Conservation (phyloP, 35 echinoderm and acorn worm species). For the Ophiothrix spiculata region DNA sequence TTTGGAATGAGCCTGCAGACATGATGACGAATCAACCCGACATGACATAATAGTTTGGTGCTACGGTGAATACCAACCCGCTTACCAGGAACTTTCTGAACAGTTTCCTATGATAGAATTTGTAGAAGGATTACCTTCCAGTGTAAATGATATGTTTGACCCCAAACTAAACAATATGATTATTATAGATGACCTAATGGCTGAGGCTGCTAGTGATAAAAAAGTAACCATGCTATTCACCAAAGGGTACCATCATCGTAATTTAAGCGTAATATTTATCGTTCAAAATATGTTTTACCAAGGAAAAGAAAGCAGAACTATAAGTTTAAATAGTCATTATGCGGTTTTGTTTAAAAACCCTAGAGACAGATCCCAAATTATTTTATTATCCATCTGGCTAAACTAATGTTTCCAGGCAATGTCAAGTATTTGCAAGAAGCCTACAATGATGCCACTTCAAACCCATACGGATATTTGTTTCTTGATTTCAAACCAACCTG, state of each 20-base stretch:
- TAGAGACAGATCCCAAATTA: slow-evolving; percentile 32
- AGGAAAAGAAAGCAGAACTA: slow-evolving; percentile 57
- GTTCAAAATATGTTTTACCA: slow-evolving; percentile 66
- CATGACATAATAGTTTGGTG: slow-evolving; percentile 37
- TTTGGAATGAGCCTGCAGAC: too few species aligned
- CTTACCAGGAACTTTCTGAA: slow-evolving; percentile 12
- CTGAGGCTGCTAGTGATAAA: slow-evolving; percentile 1
- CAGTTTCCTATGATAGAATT: slow-evolving; percentile 21
- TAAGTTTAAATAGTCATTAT: slow-evolving; percentile 50
- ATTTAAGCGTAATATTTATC: slow-evolving; percentile 51
- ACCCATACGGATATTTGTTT: slow-evolving; percentile 45
- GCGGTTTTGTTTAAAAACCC: slow-evolving; percentile 50
- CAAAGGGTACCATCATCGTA: slow-evolving; percentile 52
- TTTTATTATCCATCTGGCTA: slow-evolving; percentile 33
- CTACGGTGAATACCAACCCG: slow-evolving; percentile 56
- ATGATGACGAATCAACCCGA: slow-evolving; percentile 2
- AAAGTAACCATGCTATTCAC: slow-evolving; percentile 1
- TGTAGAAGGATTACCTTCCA: slow-evolving; percentile 35
- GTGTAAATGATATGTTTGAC: slow-evolving; percentile 12
- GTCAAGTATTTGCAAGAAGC: slow-evolving; percentile 40
- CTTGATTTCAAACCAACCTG: slow-evolving; percentile 50
- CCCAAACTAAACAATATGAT: too few species aligned
- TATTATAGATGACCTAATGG: slow-evolving; percentile 44
- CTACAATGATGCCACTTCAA: slow-evolving; percentile 42
- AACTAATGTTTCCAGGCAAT: slow-evolving; percentile 44